Conservation (phyloP, 2,113 vertebrate genomes). For the Mellivora capensis region DNA sequence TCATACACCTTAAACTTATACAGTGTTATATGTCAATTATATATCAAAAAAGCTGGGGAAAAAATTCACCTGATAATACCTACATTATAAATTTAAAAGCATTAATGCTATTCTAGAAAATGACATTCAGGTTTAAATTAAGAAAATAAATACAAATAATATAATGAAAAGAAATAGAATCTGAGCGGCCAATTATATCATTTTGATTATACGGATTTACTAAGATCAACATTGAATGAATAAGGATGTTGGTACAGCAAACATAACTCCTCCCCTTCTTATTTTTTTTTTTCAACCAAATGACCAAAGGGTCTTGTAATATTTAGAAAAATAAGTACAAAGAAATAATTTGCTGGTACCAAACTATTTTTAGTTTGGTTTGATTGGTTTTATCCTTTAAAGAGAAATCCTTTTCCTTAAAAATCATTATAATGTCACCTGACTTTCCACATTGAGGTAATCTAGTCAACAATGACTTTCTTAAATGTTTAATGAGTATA, state of each 20-base stretch:
- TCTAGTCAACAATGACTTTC: neutral
- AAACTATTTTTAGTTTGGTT: neutral
- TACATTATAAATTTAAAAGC: neutral
- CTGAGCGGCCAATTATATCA: neutral
- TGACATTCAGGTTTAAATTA: neutral
- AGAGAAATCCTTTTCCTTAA: neutral
- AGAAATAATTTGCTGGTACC: neutral
- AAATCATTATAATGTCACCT: neutral
- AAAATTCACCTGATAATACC: neutral
- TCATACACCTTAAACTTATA: neutral
- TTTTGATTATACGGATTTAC: neutral
- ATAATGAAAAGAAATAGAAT: neutral
- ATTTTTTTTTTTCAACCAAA: neutral
- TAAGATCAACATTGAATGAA: neutral
- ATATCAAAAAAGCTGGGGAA: neutral
- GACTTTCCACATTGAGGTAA: neutral
- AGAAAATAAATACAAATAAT: neutral
- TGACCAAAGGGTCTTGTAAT: neutral
- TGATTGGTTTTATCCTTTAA: neutral
- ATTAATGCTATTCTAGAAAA: neutral
- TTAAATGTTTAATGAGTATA: neutral
- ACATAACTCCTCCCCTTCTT: neutral
- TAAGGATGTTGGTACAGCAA: neutral
- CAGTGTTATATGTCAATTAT: neutral
- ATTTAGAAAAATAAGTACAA: constrained; percentile 8